phyloP scores from a whole-genome alignment of 2,888 invertebrate species.

The Ophion slaviceki region DNA sequence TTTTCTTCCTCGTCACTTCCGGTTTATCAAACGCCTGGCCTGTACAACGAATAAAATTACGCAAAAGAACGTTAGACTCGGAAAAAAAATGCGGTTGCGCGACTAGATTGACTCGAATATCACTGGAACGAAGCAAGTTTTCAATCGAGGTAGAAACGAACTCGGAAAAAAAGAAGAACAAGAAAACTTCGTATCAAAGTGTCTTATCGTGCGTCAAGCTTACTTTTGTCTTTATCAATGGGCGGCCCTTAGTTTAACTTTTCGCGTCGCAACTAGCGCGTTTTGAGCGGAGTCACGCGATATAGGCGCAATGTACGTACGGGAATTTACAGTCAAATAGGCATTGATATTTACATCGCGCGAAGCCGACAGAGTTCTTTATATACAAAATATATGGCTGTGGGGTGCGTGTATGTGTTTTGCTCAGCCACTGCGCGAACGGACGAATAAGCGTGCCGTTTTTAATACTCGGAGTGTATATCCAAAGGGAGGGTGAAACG shows the following conservation, averaged over 20 bases:
- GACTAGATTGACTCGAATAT: slow-evolving; percentile 67
- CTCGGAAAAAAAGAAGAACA: slow-evolving; percentile 35
- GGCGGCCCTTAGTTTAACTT: slow-evolving; percentile 3
- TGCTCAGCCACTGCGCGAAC: slow-evolving; percentile 34
- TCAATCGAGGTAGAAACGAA: slow-evolving; percentile 22
- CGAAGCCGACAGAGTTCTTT: slow-evolving; percentile 50
- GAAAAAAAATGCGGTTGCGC: slow-evolving; percentile 56
- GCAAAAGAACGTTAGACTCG: slow-evolving; percentile 16
- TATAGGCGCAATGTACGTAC: slow-evolving; percentile 30
- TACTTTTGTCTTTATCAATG: slow-evolving; percentile 21
- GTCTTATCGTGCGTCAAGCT: slow-evolving; percentile 27
- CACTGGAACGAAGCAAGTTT: slow-evolving; percentile 42
- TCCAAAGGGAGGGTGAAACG: background rate
- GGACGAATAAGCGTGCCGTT: slow-evolving; percentile 47
- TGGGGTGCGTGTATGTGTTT: slow-evolving; percentile 14
- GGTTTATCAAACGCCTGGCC: slow-evolving; percentile 1
- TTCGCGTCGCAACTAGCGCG: slow-evolving; percentile 24
- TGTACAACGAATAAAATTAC: slow-evolving; percentile 20
- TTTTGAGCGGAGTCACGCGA: slow-evolving; percentile 1
- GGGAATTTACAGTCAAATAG: slow-evolving; percentile 65
- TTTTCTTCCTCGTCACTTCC: slow-evolving; percentile 8
- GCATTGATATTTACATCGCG: slow-evolving; percentile 68
- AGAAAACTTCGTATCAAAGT: slow-evolving; percentile 20
- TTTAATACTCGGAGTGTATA: slow-evolving; percentile 7
- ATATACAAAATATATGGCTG: slow-evolving; percentile 66